These are phyloP conservation scores for Capreolus pygargus DNA, from an alignment of 2,113 vertebrate species.

Conservation along the genomic window DNA sequence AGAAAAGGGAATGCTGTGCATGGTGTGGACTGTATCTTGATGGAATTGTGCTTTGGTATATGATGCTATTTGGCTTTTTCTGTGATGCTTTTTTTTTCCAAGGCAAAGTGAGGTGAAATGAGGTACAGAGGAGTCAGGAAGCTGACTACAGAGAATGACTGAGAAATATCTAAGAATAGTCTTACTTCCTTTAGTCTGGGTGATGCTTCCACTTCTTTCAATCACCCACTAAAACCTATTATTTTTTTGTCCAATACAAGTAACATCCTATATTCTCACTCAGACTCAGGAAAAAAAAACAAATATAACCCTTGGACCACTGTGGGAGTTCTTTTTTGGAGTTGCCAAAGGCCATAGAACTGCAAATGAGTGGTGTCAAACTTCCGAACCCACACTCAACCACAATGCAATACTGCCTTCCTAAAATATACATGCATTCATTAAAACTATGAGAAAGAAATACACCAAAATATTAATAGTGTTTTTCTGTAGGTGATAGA, in stretches of 20 bases:
- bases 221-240: background rate
- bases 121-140: background rate
- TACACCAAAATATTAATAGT: background rate
- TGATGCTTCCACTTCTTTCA: background rate
- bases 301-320: background rate
- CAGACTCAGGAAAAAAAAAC: background rate
- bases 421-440: background rate
- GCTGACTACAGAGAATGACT: background rate
- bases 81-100: background rate
- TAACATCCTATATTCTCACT: background rate
- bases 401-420: background rate
- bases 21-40: background rate
- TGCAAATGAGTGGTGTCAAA: background rate
- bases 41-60: background rate
- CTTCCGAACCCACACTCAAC: background rate
- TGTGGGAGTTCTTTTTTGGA: background rate
- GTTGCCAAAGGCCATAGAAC: background rate
- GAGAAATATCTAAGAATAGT: constrained; percentile 35
- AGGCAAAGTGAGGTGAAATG: background rate
- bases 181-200: background rate
- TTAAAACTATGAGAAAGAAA: background rate
- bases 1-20: background rate
- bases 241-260: background rate
- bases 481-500: background rate
- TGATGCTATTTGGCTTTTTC: background rate